Evolutionary conservation across 2,113 vertebrate genomes (phyloP), one percentile per base, ranked within the genome.

Genomic region (Syrrhaptes paradoxus): DNA sequence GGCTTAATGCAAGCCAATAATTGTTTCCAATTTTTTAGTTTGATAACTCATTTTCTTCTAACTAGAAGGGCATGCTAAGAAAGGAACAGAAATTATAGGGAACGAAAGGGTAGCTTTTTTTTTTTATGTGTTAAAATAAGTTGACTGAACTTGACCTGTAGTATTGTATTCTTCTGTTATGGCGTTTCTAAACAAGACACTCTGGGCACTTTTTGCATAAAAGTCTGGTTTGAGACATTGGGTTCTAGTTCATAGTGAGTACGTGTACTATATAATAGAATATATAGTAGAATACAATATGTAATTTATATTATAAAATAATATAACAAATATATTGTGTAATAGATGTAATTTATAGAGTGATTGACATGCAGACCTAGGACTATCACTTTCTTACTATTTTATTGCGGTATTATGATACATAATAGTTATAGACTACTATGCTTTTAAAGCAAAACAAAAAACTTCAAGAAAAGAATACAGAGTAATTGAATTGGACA

Each of bases 81-180:
- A 93, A 83, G 49, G 62, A 95, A n/a, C 21, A 58, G 25, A 94
- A 91, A 94, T 93, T 93, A 75, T 7, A 91, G 58, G 31, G 54
- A 65, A 29, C 31, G 41, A 45, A 59, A 58, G 28, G 17, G 9
- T 72, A 85, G 85, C 6, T 22, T 82, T 46, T 85, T 41, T 41
- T 41, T 41, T 13, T 13, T 38, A 41, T 41, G 0, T 49, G 70
- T 65, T 87, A 82, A 72, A 76, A 82, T 36, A 61, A 54, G 18
- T 7, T 76, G 43, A 51, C 68, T 67, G 65, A 70, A 65, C 17
- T 26, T 63, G 62, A 68, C 19, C 17, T 36, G 4, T 29, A 24
- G 46, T 79, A 58, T 19, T 76, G 10, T 73, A 12, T 68, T 78
- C 62, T 61, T 89, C 21, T 85, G 54, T 63, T 9, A 26, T 3